These are phyloP conservation scores for Gnatocerus cornutus DNA, from an alignment of 2,888 invertebrate species.

Conservation along the genomic window DNA sequence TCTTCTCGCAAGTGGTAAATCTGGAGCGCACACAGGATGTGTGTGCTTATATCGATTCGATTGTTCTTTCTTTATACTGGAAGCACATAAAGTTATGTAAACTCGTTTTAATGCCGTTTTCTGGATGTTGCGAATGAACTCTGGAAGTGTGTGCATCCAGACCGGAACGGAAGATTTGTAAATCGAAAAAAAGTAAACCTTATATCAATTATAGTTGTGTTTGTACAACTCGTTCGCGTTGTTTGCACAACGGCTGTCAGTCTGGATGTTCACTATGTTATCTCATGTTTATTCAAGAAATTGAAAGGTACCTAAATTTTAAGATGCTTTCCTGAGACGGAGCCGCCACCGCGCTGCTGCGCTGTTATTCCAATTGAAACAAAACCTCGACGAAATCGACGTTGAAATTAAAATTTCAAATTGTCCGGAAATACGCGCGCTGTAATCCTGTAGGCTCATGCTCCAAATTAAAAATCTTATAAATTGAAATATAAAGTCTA, in stretches of 20 bases:
- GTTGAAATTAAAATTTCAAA: slow-evolving; percentile 37
- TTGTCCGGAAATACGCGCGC: slow-evolving; percentile 11
- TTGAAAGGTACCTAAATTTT: slow-evolving; percentile 39
- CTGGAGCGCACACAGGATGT: slow-evolving; percentile 16
- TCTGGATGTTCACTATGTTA: slow-evolving; percentile 50
- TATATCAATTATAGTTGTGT: slow-evolving; percentile 50
- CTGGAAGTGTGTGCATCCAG: slow-evolving; percentile 4
- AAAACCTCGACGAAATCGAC: slow-evolving; percentile 8
- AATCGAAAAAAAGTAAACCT: slow-evolving; percentile 44
- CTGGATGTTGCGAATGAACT: background rate
- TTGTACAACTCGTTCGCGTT: slow-evolving; percentile 53
- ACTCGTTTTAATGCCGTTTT: slow-evolving; percentile 16
- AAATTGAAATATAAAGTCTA: slow-evolving; percentile 47
- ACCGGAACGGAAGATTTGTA: slow-evolving; percentile 25
- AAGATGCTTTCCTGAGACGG: slow-evolving; percentile 17
- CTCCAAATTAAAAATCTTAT: slow-evolving; percentile 45
- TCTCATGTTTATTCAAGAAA: slow-evolving; percentile 41
- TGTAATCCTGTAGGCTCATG: slow-evolving; percentile 26
- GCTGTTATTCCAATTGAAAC: slow-evolving; percentile 16
- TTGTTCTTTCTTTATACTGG: slow-evolving; percentile 15
- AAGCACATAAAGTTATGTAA: slow-evolving; percentile 22
- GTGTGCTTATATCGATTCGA: background rate
- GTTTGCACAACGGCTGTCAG: slow-evolving; percentile 51
- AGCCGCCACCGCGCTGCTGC: background rate
- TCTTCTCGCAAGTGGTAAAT: slow-evolving; percentile 17